Conservation (phyloP, 1,140 invertebrate genomes). For the Temnothorax curvispinosus region DNA sequence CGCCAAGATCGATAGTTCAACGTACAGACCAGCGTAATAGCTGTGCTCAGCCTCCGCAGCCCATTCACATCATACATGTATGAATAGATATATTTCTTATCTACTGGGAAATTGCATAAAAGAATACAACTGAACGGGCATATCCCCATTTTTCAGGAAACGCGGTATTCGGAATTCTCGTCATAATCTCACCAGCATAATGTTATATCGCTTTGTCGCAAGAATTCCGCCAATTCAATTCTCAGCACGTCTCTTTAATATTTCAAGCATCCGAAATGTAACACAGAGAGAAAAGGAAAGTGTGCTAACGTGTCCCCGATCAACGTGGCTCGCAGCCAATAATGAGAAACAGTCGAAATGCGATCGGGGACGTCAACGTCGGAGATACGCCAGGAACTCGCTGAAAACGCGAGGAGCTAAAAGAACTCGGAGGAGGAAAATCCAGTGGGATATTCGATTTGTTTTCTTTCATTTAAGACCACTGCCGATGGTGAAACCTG, state of each 20-base stretch:
- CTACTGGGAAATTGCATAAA: conserved; percentile 1
- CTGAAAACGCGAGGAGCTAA: background rate
- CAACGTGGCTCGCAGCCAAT: background rate
- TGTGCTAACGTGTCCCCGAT: background rate
- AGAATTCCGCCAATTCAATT: background rate
- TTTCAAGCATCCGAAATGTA: conserved; percentile 1
- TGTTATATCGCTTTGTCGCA: background rate
- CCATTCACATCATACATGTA: conserved; percentile 27
- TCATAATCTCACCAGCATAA: background rate
- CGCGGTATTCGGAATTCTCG: background rate
- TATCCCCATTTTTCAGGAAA: background rate
- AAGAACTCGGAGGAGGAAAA: background rate
- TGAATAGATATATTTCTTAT: conserved; percentile 8
- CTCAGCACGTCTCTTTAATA: background rate
- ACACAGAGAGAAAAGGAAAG: background rate
- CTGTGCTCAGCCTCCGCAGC: conserved; percentile 63
- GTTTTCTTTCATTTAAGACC: conserved; percentile 1
- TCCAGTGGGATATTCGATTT: conserved; percentile 63
- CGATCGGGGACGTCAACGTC: conserved; percentile 1
- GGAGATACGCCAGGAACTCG: background rate
- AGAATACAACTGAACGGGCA: background rate
- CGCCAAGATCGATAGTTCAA: conserved; percentile 84
- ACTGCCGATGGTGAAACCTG: conserved; percentile 40
- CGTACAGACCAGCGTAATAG: conserved; percentile 80
- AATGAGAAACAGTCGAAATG: background rate